phyloP scores from a whole-genome alignment of 2,888 invertebrate genomes.

The Caenorhabditis wallacei region DNA sequence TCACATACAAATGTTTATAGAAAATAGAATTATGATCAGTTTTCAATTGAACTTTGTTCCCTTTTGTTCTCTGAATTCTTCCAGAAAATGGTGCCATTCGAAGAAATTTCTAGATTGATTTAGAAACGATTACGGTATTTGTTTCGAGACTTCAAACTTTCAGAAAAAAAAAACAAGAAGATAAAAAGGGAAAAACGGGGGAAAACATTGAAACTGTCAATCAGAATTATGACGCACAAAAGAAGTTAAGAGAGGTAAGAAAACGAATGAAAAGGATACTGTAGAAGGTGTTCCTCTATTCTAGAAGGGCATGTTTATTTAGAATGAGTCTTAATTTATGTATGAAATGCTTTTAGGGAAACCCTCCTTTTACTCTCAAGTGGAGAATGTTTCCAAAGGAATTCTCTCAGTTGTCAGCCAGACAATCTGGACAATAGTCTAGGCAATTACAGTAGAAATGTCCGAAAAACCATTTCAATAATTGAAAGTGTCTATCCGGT shows the following conservation, averaged over 20 bases:
- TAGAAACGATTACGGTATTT: not conserved
- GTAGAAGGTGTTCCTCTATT: not conserved
- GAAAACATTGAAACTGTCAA: conserved; percentile 25
- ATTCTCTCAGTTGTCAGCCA: too few species aligned
- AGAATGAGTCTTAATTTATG: too few species aligned
- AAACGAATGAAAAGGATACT: not conserved
- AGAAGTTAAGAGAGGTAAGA: conserved; percentile 9
- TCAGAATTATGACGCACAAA: conserved; percentile 36
- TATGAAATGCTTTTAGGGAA: not conserved
- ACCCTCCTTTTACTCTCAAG: not conserved
- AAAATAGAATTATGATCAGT: not conserved
- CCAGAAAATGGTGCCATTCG: not conserved
- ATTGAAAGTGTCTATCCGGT: not conserved
- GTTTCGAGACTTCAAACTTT: not conserved
- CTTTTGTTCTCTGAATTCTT: not conserved
- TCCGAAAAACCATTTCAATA: not conserved
- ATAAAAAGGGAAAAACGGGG: not conserved
- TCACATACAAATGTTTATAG: not conserved
- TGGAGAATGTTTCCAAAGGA: not conserved
- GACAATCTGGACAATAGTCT: not conserved
- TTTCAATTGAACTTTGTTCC: not conserved
- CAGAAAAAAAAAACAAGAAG: not conserved
- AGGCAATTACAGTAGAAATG: not conserved
- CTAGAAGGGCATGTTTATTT: conserved; percentile 7
- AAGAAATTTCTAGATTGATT: not conserved